These are phyloP conservation scores for Pachyuromys duprasi DNA, from an alignment of 2,797 vertebrate genomes.

Conservation along the genomic window DNA sequence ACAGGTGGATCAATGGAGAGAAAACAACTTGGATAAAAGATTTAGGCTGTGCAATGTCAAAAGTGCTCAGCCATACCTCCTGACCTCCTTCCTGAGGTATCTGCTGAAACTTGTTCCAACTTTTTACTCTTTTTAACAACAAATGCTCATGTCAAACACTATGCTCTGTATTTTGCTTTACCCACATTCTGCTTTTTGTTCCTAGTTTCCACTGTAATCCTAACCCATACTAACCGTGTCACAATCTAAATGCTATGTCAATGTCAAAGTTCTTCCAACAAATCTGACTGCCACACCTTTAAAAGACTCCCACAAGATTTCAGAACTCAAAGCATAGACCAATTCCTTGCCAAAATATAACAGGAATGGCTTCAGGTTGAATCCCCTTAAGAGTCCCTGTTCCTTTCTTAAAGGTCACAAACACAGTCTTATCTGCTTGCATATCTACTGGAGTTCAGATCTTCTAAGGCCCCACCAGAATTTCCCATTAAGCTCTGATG, in stretches of 20 bases:
- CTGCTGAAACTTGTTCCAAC: neutral
- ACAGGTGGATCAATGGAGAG: neutral
- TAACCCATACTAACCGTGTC: neutral
- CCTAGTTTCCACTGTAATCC: neutral
- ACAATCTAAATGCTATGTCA: neutral
- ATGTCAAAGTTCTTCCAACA: neutral
- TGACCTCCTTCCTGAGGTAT: neutral
- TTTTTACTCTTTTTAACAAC: neutral
- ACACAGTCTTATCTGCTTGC: neutral
- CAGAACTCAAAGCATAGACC: neutral
- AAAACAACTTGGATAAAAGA: neutral
- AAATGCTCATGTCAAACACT: neutral
- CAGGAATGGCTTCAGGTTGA: neutral
- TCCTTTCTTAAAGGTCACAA: neutral
- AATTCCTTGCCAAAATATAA: neutral
- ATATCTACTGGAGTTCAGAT: neutral
- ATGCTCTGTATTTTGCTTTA: neutral
- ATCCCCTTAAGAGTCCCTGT: neutral
- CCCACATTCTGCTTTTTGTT: neutral
- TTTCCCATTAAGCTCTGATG: neutral
- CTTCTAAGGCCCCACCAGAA: neutral
- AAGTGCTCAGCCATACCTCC: neutral
- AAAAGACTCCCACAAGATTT: neutral
- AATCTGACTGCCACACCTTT: neutral
- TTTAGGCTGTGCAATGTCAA: neutral